A percentile compares a stretch with the other conserved stretches of the same genome.
Evolutionary conservation across 2,113 vertebrate species (phyloP).

Genomic region (Passerina amoena): DNA sequence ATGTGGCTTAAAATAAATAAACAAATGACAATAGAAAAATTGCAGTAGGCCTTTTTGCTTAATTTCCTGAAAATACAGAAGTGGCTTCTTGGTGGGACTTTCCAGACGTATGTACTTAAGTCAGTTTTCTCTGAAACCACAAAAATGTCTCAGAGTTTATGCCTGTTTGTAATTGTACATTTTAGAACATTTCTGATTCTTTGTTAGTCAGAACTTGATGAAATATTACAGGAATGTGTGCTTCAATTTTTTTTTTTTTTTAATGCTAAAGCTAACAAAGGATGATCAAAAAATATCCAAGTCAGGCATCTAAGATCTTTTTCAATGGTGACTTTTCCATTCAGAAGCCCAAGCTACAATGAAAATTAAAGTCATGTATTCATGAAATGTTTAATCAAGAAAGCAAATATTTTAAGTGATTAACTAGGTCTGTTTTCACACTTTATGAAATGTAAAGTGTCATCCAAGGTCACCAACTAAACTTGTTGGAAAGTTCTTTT

Average conservation of each 20-base stretch:
- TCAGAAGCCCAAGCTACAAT: background rate
- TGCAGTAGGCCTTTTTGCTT: background rate
- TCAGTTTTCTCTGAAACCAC: conserved; percentile 60
- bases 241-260: background rate
- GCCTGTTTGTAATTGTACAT: conserved; percentile 44
- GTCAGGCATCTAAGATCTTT: background rate
- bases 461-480: background rate
- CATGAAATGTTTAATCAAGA: background rate
- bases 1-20: conserved; percentile 36
- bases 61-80: conserved; percentile 64
- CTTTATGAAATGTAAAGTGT: background rate
- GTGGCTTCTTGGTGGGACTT: conserved; percentile 59
- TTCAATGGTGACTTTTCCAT: background rate
- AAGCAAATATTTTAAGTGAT: background rate
- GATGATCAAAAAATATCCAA: background rate
- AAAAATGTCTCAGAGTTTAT: conserved; percentile 60
- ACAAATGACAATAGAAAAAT: conserved; percentile 3
- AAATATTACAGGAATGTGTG: conserved; percentile 26
- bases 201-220: conserved; percentile 45
- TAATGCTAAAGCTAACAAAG: background rate
- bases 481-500: background rate
- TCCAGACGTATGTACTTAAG: conserved; percentile 40
- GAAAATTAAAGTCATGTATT: background rate
- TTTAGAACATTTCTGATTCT: conserved; percentile 44
- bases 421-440: background rate